phyloP scores from a whole-genome alignment of 2,797 vertebrate genomes.

The Rhabdophis nuchalis region DNA sequence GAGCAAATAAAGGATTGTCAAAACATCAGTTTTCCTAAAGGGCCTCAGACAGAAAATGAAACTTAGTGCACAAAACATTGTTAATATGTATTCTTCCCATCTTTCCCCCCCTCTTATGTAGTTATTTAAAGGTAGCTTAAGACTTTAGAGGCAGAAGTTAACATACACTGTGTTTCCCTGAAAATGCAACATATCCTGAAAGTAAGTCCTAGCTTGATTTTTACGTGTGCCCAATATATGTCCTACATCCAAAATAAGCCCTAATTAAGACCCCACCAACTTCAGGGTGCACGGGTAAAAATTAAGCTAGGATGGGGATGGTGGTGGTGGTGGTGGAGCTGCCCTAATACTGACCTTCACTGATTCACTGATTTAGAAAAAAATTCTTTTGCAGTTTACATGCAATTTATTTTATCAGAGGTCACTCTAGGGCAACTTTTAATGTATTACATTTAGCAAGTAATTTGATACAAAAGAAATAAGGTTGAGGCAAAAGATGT shows the following conservation, averaged over 20 bases:
- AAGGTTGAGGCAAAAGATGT: neutral
- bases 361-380: neutral
- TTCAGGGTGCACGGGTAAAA: too few species aligned
- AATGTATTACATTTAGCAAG: slow-evolving; percentile 6
- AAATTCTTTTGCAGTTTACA: neutral
- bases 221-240: too few species aligned
- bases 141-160: neutral
- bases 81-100: slow-evolving; percentile 40
- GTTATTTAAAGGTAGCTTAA: slow-evolving; percentile 44
- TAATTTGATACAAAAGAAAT: neutral
- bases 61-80: slow-evolving; percentile 57
- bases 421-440: neutral
- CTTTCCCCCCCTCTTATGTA: slow-evolving; percentile 54
- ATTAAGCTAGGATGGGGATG: too few species aligned
- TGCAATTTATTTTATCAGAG: neutral
- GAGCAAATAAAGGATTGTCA: slow-evolving; percentile 45
- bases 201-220: too few species aligned
- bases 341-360: neutral
- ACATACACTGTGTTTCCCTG: neutral
- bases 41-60: slow-evolving; percentile 50
- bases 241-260: too few species aligned
- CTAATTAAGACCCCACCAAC: too few species aligned
- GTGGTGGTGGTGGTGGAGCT: too few species aligned
- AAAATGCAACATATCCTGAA: too few species aligned
- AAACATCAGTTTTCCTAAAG: slow-evolving; percentile 41